Base-by-base conservation (phyloP, 2,888 invertebrate genomes). In the Rhagophthalmus giganteus region DNA sequence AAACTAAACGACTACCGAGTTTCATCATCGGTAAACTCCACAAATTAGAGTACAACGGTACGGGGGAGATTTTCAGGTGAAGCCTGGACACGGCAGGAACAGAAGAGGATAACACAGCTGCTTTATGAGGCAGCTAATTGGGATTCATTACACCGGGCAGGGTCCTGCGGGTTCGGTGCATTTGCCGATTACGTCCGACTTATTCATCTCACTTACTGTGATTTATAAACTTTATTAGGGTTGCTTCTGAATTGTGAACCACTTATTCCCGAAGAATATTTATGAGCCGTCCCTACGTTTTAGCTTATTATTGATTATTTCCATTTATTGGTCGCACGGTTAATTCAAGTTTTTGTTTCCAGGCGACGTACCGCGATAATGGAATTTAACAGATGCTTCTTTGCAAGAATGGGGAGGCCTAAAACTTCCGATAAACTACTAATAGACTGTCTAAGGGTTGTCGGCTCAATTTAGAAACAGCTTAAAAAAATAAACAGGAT, bases 101-200 rank as follows among this genome's bases (percentile, higher is more conserved):
- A 53, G 53, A 46, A 46, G 52, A 46, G 54, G 52, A 55, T 50
- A 57, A 52, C 53, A 50, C 48, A 50, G 50, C 51, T 60, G 67
- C 63, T 69, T 66, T 68, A 68, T 68, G 67, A 62, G 63, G 61
- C 66, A 64, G 60, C 68, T 69, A 69, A 69, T 69, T 69, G 69
- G 68, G 67, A 69, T 69, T 68, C 68, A 69, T 68, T 69, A 68
- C 61, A 62, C 44, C 58, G 62, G 62, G 63, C 68, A 61, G 65
- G 63, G 66, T 67, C 64, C 66, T 67, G 66, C 55, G 65, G 64
- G 63, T 63, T 65, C 56, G 64, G 62, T 65, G 65, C 66, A 65
- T 65, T 63, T 62, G 60, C 65, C 65, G 68, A 69, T 69, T 67
- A 67, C 65, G 54, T 58, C 56, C 59, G 68, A 65, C 68, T 69